Base-by-base conservation (phyloP, 2,113 vertebrate species). In the Spermophilus dauricus region DNA sequence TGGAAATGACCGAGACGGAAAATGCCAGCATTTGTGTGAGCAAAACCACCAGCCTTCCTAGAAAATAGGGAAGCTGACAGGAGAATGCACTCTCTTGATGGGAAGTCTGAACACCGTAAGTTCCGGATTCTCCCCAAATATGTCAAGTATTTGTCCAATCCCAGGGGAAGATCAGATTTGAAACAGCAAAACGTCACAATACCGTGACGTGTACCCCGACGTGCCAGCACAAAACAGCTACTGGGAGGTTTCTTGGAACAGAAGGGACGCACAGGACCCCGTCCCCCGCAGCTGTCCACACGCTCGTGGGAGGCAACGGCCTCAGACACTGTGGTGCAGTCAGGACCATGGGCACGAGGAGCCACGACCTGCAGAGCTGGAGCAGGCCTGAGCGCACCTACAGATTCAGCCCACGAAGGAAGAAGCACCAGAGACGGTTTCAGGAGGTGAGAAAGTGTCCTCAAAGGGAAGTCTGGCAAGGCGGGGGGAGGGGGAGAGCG, bases 291-390 rank as follows among this genome's bases (percentile, higher is more conserved):
- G 37, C 32, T 14, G 37, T 2, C 2, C 18, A 17, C 17, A 34
- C 2, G 8, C 0, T 0, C 8, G 32, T 48, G 56, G 4, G 34
- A 42, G 28, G 12, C 4, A 2, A 12, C 1, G 39, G 9, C 26
- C 26, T 1, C 1, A 16, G 34, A 22, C 37, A 1, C 1, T 13
- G n/a, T 2, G 0, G 8, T 4, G 1, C 18, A 2, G 14, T 20
- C 76, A 48, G 37, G 12, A 7, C 18, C 4, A 0, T 13, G 34
- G 0, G 3, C 16, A 11, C 14, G 0, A 0, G 1, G 5, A 7
- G 9, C n/a, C 8, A 4, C n/a, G 1, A 14, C 1, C 1, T 8
- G 4, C 0, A 51, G 63, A 61, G 45, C 12, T 1, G 6, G 16
- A 2, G 13, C 5, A 3, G 83, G 1, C 63, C 34, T 16, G 7